A percentile compares a stretch with the other conserved stretches of the same genome.
These are phyloP conservation scores for Sycophaga agraensis DNA, from an alignment of 1,140 invertebrate species.

Conservation along the genomic window DNA sequence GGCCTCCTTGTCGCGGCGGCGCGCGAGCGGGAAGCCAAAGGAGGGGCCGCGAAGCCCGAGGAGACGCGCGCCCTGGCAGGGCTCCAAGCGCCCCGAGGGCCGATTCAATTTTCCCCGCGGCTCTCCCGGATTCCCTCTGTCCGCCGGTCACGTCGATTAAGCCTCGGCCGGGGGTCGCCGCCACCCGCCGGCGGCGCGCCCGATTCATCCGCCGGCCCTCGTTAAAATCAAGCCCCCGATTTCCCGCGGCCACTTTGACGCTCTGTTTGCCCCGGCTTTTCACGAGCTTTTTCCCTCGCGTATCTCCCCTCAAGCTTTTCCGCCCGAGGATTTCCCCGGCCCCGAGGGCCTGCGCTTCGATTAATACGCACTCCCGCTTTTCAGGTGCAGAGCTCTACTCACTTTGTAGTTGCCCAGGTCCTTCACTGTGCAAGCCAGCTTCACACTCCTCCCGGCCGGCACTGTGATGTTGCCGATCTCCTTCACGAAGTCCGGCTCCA, in stretches of 20 bases:
- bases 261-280: background rate
- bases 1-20: background rate
- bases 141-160: conserved; percentile 9
- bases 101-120: conserved; percentile 10
- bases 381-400: too few species aligned
- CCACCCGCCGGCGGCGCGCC: too few species aligned
- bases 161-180: too few species aligned
- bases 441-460: conserved; percentile 81
- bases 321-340: too few species aligned
- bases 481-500: conserved; percentile 66
- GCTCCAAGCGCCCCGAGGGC: conserved; percentile 19
- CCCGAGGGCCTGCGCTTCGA: too few species aligned
- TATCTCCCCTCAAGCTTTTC: too few species aligned
- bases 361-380: background rate
- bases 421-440: conserved; percentile 85
- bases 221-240: conserved; percentile 26
- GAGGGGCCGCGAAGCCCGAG: background rate
- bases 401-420: conserved; percentile 85
- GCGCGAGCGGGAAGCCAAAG: conserved; percentile 2
- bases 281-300: background rate
- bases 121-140: background rate
- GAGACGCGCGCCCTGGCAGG: conserved; percentile 2
- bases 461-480: conserved; percentile 68
- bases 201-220: conserved; percentile 36
- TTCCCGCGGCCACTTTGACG: background rate